phyloP scores from a whole-genome alignment of 2,797 vertebrate genomes.

The Pipistrellus pipistrellus region DNA sequence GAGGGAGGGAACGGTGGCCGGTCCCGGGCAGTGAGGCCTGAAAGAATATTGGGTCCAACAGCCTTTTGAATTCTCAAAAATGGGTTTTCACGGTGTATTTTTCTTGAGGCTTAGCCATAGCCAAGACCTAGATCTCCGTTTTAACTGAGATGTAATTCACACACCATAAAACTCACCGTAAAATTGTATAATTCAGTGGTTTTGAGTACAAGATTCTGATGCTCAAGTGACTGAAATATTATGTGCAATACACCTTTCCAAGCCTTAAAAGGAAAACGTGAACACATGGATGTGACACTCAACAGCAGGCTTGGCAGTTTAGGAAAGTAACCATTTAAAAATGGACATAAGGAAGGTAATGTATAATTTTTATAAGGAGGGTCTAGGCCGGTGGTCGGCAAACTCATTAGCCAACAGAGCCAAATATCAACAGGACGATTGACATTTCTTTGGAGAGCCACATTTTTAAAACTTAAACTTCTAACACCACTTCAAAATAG shows the following conservation, averaged over 20 bases:
- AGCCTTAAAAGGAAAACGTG: neutral
- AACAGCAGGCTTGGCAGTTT: neutral
- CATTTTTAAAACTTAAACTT: too few species aligned
- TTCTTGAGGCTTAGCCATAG: constrained; percentile 26
- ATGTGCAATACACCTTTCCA: neutral
- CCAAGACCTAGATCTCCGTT: neutral
- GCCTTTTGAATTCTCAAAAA: neutral
- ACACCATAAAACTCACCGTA: constrained; percentile 1
- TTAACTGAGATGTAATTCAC: constrained; percentile 7
- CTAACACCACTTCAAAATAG: too few species aligned
- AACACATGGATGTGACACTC: neutral
- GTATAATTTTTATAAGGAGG: too few species aligned
- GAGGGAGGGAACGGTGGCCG: neutral
- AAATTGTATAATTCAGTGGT: neutral
- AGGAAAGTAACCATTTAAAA: neutral
- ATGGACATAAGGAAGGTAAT: neutral
- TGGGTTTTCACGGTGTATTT: neutral
- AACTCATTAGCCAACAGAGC: too few species aligned
- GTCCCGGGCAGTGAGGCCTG: neutral
- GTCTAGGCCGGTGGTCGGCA: neutral
- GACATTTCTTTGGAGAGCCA: too few species aligned
- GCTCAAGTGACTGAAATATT: neutral
- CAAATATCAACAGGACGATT: too few species aligned
- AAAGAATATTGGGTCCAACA: neutral
- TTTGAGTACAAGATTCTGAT: neutral